Evolutionary conservation across 2,797 vertebrate genomes (phyloP).

Genomic region (Epinephelus awoara): DNA sequence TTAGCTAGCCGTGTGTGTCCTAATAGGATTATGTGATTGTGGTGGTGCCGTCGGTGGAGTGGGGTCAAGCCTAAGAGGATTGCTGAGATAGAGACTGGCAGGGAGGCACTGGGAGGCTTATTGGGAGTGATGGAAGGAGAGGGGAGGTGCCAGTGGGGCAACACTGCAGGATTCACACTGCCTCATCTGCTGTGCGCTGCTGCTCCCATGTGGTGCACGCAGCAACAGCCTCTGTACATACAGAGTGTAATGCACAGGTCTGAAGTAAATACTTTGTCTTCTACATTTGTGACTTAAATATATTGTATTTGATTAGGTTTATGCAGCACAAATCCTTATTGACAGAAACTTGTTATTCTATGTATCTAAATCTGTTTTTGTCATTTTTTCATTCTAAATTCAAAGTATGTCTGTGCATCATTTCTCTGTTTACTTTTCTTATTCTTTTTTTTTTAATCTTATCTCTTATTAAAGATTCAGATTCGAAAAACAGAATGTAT

Average conservation of each 20-base stretch:
- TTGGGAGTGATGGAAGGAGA: constrained; percentile 49
- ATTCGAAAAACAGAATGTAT: too few species aligned
- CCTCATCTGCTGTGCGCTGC: constrained; percentile 61
- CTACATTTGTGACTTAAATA: not conserved
- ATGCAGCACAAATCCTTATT: not conserved
- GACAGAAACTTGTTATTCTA: not conserved
- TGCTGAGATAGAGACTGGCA: constrained; percentile 46
- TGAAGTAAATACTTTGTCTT: not conserved
- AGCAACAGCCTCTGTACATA: constrained; percentile 13
- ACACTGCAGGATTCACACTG: constrained; percentile 9
- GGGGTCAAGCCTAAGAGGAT: constrained; percentile 75
- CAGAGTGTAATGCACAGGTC: too few species aligned
- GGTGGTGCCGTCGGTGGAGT: constrained; percentile 46
- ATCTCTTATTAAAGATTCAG: too few species aligned
- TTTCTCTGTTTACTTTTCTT: too few species aligned
- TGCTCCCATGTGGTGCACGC: constrained; percentile 66
- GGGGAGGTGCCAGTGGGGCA: constrained; percentile 18
- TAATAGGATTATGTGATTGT: constrained; percentile 73
- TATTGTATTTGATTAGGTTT: not conserved
- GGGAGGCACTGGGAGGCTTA: constrained; percentile 26
- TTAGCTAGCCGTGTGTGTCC: constrained; percentile 34
- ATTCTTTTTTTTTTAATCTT: too few species aligned
- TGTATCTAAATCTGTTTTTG: too few species aligned
- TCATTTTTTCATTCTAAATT: too few species aligned
- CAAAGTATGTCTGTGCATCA: too few species aligned